Evolutionary conservation across 2,888 invertebrate genomes (phyloP), one percentile per base, ranked within the genome.

Genomic region (Ethmia dodecea): DNA sequence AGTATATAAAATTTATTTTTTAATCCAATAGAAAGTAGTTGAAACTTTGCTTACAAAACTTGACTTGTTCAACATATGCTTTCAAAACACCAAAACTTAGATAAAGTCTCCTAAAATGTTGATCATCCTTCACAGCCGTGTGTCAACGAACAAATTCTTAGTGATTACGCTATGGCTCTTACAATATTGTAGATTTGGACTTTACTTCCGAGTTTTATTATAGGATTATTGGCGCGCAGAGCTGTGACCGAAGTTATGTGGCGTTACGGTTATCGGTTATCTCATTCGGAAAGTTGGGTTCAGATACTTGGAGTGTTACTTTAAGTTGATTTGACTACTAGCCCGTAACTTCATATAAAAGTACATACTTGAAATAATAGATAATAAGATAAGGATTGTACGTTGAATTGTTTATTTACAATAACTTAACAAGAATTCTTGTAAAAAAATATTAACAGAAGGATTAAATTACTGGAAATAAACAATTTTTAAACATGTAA

Each of bases 121-220:
- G n/a, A n/a, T n/a, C n/a, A n/a, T n/a, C 22, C 22, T n/a, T 22
- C 3, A 22, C 9, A 22, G 22, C 22, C 8, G 22, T 16, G 22
- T 28, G 20, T 28, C 11, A 9, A 40, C 42, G 22, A 31, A 36
- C 28, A 31, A 34, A 31, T 38, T 13, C 31, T 34, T 30, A 28
- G 39, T 49, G 47, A 59, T 55, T 47, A 49, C 51, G 36, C 49
- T 53, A 60, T 45, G 45, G 47, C 49, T 43, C 37, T 35, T 38
- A 40, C 49, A 54, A 58, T 64, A 55, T 55, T 55, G 56, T 52
- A 52, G 45, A 49, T 53, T 54, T 54, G 45, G 48, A 48, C 40
- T 45, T 31, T 39, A 42, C 44, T 44, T 43, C 33, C 26, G 35
- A 49, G 37, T 52, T 54, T 53, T 55, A 52, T 55, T 46, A 40